Evolutionary conservation across 2,113 vertebrate species (phyloP).

Genomic region (Micromys minutus): DNA sequence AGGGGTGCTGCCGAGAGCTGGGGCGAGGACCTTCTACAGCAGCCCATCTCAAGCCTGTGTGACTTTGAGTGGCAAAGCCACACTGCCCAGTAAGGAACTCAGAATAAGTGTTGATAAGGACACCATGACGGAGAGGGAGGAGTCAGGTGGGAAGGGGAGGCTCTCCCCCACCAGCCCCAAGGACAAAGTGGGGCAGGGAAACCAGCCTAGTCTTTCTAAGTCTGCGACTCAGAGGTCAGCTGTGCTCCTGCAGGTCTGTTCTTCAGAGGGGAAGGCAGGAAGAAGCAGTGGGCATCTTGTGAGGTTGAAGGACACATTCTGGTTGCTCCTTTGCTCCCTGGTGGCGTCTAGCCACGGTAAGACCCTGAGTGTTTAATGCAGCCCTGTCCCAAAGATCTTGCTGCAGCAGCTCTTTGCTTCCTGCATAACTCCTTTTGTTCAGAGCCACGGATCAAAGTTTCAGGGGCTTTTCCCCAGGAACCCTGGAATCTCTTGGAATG

Average conservation of each 20-base stretch:
- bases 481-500: background rate
- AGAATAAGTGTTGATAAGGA: background rate
- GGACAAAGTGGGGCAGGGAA: no score
- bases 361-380: background rate
- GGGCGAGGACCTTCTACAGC: background rate
- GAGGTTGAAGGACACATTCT: background rate
- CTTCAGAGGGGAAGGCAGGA: background rate
- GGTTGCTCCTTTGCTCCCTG: background rate
- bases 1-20: background rate
- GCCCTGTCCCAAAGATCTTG: background rate
- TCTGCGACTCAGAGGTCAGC: background rate
- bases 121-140: no score
- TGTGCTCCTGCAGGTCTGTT: background rate
- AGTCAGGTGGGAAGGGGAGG: no score
- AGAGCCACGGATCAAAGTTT: accelerated
- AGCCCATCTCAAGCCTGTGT: no score
- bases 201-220: background rate
- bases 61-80: background rate
- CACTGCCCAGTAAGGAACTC: background rate
- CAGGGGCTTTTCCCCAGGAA: accelerated
- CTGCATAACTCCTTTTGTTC: background rate
- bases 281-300: no score
- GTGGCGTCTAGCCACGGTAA: background rate
- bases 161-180: background rate
- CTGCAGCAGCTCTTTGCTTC: background rate